Evolutionary conservation across 2,113 vertebrate species (phyloP).

Genomic region (Calyptommatus sinebrachiatus): DNA sequence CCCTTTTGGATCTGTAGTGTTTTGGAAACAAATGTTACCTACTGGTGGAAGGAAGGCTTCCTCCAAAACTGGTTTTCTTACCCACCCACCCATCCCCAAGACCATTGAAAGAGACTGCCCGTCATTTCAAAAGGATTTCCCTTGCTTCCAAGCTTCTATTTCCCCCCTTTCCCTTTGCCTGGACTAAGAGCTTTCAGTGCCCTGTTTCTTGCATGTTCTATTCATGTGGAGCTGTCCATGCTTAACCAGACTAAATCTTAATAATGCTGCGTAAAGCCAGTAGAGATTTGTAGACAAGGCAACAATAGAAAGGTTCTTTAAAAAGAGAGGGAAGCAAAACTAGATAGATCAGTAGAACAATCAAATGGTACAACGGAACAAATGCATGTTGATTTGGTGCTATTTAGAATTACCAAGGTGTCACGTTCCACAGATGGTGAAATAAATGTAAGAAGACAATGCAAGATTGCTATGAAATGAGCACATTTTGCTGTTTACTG

Average conservation of each 20-base stretch:
- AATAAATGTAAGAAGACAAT: background rate
- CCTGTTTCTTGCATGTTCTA: constrained; percentile 11
- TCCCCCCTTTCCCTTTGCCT: background rate
- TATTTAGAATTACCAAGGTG: background rate
- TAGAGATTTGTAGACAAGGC: background rate
- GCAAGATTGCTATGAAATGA: background rate
- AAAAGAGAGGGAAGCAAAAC: background rate
- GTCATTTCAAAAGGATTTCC: background rate
- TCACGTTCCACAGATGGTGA: background rate
- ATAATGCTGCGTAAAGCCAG: background rate
- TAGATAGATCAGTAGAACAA: background rate
- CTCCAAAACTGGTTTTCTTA: background rate
- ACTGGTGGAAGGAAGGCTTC: background rate
- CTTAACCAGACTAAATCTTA: constrained; percentile 22
- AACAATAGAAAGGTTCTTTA: background rate
- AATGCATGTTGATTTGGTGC: background rate
- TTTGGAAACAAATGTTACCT: background rate
- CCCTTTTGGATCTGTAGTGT: background rate
- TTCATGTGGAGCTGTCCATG: constrained; percentile 37
- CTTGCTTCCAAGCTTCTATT: background rate
- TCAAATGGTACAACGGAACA: too few relatives aligned
- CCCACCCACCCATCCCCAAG: background rate
- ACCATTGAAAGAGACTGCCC: background rate
- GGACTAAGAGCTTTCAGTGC: background rate
- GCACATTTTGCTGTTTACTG: background rate